Base-by-base conservation (phyloP, 2,113 vertebrate genomes). In the Sus scrofa region DNA sequence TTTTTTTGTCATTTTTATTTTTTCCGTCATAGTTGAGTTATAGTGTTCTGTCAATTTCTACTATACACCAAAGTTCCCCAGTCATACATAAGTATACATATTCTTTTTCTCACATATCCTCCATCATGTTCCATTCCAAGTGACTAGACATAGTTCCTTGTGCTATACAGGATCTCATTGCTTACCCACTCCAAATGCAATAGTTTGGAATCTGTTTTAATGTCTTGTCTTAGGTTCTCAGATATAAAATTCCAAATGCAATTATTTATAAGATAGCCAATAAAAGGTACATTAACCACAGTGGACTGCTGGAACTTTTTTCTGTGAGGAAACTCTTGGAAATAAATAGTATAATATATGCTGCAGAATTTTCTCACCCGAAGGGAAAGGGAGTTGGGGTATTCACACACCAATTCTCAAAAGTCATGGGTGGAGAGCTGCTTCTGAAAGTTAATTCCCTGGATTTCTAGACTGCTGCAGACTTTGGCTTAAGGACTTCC, bases 241-340 rank as follows among this genome's bases (percentile, higher is more conserved):
- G 60, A 82, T n/a, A 70, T 77, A 96, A 84, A 89, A 74, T 67
- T 39, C 94, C 27, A 93, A 81, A 75, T 62, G 18, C 14, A n/a
- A 5, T 70, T 19, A n/a, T 73, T 95, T 79, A 13, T 67, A 63
- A 62, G 34, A 26, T 5, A 12, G 6, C 26, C 30, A 70, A 0
- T 65, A 63, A 74, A 15, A 11, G 22, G 34, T n/a, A 7, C 1
- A 20, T 16, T 74, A 71, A 27, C 37, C 20, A 8, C 3, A 52
- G 13, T 54, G 32, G n/a, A 9, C 19, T 86, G 4, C 34, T 75
- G 39, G 20, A 30, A 27, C 32, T 68, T 58, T 52, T 52, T 77
- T 34, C 27, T 5, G 2, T 3, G 19, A 24, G 14, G 26, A 74
- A 58, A 58, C 3, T 89, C 68, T 83, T 83, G 30, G 13, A 50